Evolutionary conservation across 2,888 invertebrate species (phyloP).

Genomic region (Stenoptilia bipunctidactyla): DNA sequence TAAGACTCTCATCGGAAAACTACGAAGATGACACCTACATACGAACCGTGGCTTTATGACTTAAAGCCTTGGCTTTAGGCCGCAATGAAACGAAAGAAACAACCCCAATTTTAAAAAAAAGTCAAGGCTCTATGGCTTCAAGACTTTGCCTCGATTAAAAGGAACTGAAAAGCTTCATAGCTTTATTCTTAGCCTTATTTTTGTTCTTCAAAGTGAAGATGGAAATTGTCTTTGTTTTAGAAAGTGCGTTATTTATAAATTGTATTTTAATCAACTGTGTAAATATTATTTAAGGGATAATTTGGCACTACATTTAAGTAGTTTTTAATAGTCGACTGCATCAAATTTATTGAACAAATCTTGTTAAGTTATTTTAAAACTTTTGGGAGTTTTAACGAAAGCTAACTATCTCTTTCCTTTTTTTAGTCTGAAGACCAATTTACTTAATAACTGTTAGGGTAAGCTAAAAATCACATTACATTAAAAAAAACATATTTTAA

Average conservation of each 20-base stretch:
- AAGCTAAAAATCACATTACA: not conserved
- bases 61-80: slow-evolving; percentile 33
- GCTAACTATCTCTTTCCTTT: too few species aligned
- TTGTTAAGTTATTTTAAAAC: too few species aligned
- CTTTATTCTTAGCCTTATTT: not conserved
- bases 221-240: too few species aligned
- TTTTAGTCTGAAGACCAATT: not conserved
- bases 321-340: not conserved
- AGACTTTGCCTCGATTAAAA: too few species aligned
- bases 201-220: too few species aligned
- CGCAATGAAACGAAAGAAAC: slow-evolving; percentile 20
- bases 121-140: too few species aligned
- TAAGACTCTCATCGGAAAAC: slow-evolving; percentile 46
- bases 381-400: too few species aligned
- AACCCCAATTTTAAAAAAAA: slow-evolving; percentile 6
- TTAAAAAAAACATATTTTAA: slow-evolving; percentile 11
- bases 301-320: not conserved
- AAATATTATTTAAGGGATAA: not conserved
- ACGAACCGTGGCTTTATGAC: slow-evolving; percentile 57
- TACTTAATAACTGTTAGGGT: not conserved
- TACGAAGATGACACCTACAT: slow-evolving; percentile 49
- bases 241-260: too few species aligned
- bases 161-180: too few species aligned
- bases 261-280: not conserved
- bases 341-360: too few species aligned